Evolutionary conservation across 2,888 invertebrate genomes (phyloP).

Genomic region (Iphiclides podalirius): DNA sequence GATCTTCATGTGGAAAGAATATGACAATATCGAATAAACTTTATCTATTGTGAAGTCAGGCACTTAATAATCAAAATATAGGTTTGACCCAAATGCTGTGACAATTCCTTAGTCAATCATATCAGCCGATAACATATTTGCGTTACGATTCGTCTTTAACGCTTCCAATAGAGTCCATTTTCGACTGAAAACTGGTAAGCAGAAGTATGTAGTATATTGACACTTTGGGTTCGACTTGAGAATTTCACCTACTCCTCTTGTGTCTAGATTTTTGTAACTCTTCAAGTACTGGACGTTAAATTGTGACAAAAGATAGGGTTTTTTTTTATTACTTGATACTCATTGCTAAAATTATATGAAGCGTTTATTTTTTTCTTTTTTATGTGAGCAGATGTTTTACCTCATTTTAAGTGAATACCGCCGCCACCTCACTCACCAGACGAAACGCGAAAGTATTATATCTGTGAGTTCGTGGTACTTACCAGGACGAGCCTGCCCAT

Average conservation of each 20-base stretch:
- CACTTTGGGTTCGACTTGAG: slow-evolving; percentile 39
- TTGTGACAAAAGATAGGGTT: too few species aligned
- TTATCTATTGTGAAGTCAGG: slow-evolving; percentile 40
- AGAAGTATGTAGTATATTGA: slow-evolving; percentile 36
- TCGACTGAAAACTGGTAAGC: slow-evolving; percentile 24
- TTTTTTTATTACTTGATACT: too few species aligned
- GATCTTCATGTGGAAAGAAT: slow-evolving; percentile 1
- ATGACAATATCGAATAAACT: slow-evolving; percentile 25
- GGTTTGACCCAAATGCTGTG: slow-evolving; percentile 62
- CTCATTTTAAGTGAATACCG: too few species aligned
- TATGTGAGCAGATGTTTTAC: too few species aligned
- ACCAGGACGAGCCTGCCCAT: too few species aligned
- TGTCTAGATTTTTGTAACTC: slow-evolving; percentile 37
- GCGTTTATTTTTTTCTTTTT: too few species aligned
- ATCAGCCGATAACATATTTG: slow-evolving; percentile 44
- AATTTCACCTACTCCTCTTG: slow-evolving; percentile 41
- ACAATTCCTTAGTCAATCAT: slow-evolving; percentile 46
- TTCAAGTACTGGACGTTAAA: slow-evolving; percentile 12
- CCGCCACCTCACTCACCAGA: too few species aligned
- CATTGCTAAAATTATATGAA: too few species aligned
- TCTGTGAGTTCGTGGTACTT: too few species aligned
- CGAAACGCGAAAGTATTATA: too few species aligned
- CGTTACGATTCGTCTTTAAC: slow-evolving; percentile 31
- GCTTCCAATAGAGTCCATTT: slow-evolving; percentile 34
- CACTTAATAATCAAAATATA: slow-evolving; percentile 49